These are phyloP conservation scores for Silurus asotus DNA, from an alignment of 2,113 vertebrate species.

Conservation along the genomic window DNA sequence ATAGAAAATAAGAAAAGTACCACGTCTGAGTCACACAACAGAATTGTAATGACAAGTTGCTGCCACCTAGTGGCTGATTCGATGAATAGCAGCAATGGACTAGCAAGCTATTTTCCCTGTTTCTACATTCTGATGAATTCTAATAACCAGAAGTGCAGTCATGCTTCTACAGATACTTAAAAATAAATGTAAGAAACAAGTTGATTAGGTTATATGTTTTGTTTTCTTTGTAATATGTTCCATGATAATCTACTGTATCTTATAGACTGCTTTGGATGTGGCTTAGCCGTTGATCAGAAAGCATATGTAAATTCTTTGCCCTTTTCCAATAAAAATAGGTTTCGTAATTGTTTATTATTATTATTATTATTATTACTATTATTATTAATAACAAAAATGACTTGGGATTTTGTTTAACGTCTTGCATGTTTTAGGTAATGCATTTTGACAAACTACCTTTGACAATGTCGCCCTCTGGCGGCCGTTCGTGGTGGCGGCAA, in stretches of 20 bases:
- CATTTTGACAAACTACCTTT: neutral
- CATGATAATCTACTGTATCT: neutral
- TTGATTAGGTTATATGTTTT: neutral
- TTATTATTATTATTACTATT: neutral
- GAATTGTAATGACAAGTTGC: neutral
- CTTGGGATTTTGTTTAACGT: neutral
- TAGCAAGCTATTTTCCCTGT: neutral
- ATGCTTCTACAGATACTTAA: neutral
- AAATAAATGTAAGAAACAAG: neutral
- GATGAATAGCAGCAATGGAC: neutral
- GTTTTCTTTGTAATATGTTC: neutral
- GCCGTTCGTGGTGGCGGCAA: neutral
- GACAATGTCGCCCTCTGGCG: constrained; percentile 3
- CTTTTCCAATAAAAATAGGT: no score
- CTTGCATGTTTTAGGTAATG: neutral
- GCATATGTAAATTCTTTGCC: neutral
- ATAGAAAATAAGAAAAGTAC: neutral
- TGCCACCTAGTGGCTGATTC: constrained; percentile 19
- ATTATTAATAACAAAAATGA: neutral
- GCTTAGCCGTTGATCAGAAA: neutral
- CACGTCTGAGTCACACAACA: neutral
- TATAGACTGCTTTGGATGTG: neutral
- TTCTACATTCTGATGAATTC: neutral
- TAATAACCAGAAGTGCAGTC: neutral
- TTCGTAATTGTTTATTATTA: neutral